phyloP scores from a whole-genome alignment of 2,113 vertebrate genomes.

The Alectura lathami region DNA sequence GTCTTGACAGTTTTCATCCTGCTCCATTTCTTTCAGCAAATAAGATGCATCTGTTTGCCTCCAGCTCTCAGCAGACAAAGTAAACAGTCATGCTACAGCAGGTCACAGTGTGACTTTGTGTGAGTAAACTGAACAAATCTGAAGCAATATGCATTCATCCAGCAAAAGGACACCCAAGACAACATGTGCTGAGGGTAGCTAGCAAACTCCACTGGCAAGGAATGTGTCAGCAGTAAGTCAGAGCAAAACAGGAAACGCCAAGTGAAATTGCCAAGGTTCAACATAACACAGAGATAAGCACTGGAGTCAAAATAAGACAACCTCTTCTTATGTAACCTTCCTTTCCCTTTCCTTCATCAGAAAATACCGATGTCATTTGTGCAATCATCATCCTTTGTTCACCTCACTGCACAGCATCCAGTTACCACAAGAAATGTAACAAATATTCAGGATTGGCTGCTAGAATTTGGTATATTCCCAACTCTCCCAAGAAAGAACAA shows the following conservation, averaged over 20 bases:
- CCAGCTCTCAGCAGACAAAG: constrained; percentile 33
- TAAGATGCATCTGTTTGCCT: constrained; percentile 54
- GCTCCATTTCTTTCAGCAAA: constrained; percentile 55
- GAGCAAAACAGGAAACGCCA: not conserved
- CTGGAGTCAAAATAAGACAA: not conserved
- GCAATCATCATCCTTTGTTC: not conserved
- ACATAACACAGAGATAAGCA: not conserved
- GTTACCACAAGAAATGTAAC: not conserved
- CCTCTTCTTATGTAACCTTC: not conserved
- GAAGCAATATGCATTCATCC: not conserved
- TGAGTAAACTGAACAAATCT: not conserved
- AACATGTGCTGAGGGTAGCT: not conserved
- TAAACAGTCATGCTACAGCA: constrained; percentile 28
- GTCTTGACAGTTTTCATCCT: constrained; percentile 40
- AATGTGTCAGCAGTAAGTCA: not conserved
- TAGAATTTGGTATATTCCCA: not conserved
- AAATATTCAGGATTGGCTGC: not conserved
- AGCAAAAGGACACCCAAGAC: not conserved
- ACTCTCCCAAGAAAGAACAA: not conserved
- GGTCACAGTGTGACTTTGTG: not conserved
- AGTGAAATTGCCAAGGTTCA: not conserved
- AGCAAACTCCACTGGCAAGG: not conserved
- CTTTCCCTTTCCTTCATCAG: not conserved
- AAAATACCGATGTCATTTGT: not conserved
- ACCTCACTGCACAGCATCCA: not conserved